phyloP scores from a whole-genome alignment of 2,888 invertebrate genomes.

The Eupelmus urozonus region DNA sequence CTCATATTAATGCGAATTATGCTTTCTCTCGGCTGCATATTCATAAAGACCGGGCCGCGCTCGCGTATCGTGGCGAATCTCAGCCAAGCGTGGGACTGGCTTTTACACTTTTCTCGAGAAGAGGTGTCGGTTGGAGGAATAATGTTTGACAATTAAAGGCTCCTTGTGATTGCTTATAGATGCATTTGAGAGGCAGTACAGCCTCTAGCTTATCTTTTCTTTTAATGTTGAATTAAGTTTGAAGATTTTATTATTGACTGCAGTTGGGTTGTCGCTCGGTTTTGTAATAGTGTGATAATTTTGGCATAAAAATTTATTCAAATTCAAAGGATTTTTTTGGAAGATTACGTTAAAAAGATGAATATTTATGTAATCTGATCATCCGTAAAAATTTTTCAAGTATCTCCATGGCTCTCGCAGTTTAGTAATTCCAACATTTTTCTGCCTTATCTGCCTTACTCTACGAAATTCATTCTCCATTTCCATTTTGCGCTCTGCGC shows the following conservation, averaged over 20 bases:
- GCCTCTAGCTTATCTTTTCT: too few species aligned
- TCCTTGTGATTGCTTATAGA: conserved; percentile 33
- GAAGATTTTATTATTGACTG: conserved; percentile 5
- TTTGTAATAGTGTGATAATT: too few species aligned
- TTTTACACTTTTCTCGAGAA: not conserved
- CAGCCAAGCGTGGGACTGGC: not conserved
- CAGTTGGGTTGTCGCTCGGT: too few species aligned
- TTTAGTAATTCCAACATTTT: not conserved
- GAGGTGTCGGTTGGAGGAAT: conserved; percentile 32
- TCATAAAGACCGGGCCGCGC: conserved; percentile 25
- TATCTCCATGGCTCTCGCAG: not conserved
- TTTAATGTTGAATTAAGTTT: too few species aligned
- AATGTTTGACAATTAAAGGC: conserved; percentile 56
- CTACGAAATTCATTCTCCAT: conserved; percentile 34
- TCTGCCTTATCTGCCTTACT: not conserved
- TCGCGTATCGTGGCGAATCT: not conserved
- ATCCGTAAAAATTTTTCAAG: not conserved
- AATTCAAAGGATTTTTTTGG: too few species aligned
- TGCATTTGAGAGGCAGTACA: too few species aligned
- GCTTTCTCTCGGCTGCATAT: conserved; percentile 8
- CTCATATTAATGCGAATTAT: conserved; percentile 64
- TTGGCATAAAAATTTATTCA: too few species aligned
- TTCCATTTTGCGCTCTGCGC: conserved; percentile 32
- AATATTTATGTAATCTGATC: conserved; percentile 11
- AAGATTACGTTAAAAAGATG: conserved; percentile 7